These are phyloP conservation scores for Lasiurus cinereus DNA, from an alignment of 2,113 vertebrate genomes.

Conservation along the genomic window DNA sequence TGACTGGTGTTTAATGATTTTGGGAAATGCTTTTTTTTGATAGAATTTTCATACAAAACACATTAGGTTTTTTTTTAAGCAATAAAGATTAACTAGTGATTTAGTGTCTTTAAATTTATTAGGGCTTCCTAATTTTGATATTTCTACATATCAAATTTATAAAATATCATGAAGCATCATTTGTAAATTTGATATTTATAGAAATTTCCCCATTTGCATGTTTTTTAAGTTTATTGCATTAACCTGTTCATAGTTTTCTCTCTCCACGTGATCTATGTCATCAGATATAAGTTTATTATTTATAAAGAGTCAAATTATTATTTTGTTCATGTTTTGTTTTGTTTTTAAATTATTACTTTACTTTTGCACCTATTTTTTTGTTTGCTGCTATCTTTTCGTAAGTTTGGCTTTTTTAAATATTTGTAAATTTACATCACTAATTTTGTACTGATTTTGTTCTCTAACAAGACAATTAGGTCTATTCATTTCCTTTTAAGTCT, in stretches of 20 bases:
- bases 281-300: neutral
- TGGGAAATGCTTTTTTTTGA: neutral
- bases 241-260: neutral
- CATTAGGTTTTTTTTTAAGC: neutral
- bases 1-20: neutral
- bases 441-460: neutral
- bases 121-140: neutral
- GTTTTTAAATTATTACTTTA: neutral
- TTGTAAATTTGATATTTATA: neutral
- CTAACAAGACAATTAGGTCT: neutral
- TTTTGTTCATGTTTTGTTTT: neutral
- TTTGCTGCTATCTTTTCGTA: neutral
- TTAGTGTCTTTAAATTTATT: neutral
- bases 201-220: neutral
- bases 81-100: neutral
- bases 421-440: neutral
- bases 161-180: neutral
- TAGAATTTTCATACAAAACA: neutral
- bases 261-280: neutral
- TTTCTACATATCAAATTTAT: too few relatives aligned
- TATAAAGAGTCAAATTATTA: neutral
- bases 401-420: neutral
- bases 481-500: slow-evolving; percentile 51
- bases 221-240: neutral
- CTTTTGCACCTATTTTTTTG: neutral